These are phyloP conservation scores for Macrobrachium rosenbergii DNA, from an alignment of 1,140 invertebrate genomes.

Conservation along the genomic window DNA sequence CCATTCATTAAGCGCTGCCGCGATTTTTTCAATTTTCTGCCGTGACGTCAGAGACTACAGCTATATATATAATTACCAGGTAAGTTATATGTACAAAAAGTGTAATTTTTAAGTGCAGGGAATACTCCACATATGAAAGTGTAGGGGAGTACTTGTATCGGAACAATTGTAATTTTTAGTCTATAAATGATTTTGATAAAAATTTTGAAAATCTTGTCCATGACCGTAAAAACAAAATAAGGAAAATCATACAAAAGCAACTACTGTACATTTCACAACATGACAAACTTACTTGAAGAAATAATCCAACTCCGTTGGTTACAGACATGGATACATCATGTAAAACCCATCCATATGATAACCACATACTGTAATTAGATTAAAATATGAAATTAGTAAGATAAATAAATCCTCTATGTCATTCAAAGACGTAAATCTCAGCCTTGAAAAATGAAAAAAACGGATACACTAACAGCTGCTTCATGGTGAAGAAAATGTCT, in stretches of 20 bases:
- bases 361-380: constrained; percentile 38
- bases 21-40: no score
- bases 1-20: no score
- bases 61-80: no score
- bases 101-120: no score
- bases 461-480: not conserved
- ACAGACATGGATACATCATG: constrained; percentile 26
- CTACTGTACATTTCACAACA: not conserved
- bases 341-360: constrained; percentile 34
- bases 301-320: constrained; percentile 36
- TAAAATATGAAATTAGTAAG: not conserved
- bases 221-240: not conserved
- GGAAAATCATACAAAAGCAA: not conserved
- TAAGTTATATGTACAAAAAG: no score
- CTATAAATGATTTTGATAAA: no score
- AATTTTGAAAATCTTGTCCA: no score
- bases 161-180: no score
- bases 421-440: not conserved
- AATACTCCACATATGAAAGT: no score
- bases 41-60: no score
- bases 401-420: constrained; percentile 9
- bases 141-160: no score
- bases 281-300: constrained; percentile 26
- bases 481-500: no score
- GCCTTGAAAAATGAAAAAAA: not conserved